phyloP scores from a whole-genome alignment of 2,113 vertebrate genomes.

The Cryptotis parvus region DNA sequence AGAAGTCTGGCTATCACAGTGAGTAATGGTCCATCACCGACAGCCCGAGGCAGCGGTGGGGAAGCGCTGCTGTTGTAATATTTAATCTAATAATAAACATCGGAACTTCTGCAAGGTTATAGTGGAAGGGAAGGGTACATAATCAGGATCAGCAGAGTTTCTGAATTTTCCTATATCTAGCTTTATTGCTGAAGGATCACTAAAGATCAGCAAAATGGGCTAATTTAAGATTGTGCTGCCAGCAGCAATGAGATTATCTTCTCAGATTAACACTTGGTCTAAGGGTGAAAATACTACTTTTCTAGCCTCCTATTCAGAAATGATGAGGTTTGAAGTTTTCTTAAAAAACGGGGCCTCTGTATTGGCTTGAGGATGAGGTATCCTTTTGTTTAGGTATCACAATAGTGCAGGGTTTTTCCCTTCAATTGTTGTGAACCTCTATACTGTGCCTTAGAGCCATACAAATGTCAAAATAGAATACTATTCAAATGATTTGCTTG shows the following conservation, averaged over 20 bases:
- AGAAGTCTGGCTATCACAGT: conserved; percentile 99
- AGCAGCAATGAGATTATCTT: conserved; percentile 30
- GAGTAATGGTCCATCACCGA: conserved; percentile 97
- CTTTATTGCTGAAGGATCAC: conserved; percentile 29
- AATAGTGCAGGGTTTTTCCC: conserved; percentile 19
- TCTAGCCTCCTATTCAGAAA: conserved; percentile 52
- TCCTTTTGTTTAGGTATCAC: conserved; percentile 67
- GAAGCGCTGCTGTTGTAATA: conserved; percentile 88
- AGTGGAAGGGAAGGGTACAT: conserved; percentile 32
- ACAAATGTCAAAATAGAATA: conserved; percentile 54
- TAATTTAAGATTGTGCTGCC: conserved; percentile 35
- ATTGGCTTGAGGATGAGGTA: conserved; percentile 76
- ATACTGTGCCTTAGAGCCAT: conserved; percentile 33
- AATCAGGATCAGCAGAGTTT: conserved; percentile 36
- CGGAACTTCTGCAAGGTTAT: conserved; percentile 75
- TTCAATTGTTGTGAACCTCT: conserved; percentile 20
- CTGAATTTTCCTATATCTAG: conserved; percentile 29
- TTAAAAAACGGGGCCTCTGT: conserved; percentile 60
- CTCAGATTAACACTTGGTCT: conserved; percentile 51
- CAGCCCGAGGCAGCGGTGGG: conserved; percentile 88
- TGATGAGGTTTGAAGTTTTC: conserved; percentile 45
- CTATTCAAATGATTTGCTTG: conserved; percentile 52
- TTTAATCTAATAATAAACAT: conserved; percentile 76
- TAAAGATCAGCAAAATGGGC: conserved; percentile 37
- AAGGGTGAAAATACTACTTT: conserved; percentile 69